Base-by-base conservation (phyloP, 2,797 vertebrate genomes). In the Choloepus didactylus region DNA sequence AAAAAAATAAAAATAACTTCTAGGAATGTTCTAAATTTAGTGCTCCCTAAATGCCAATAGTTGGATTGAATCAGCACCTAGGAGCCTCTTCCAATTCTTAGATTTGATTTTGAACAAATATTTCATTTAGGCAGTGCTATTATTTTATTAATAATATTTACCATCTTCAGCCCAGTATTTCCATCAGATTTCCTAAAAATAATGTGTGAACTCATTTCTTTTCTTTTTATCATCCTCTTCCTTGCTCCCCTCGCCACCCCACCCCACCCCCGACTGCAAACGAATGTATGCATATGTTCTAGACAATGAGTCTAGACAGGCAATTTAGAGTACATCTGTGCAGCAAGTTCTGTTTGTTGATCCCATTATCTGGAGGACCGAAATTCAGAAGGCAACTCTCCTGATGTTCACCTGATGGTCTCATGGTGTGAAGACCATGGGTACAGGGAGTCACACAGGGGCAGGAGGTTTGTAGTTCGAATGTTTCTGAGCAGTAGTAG, bases 71-170 rank as follows among this genome's bases (percentile, higher is more conserved):
- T n/a, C 87, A 5, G 12, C 86, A 6, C 76, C 86, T n/a, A 89
- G 76, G 73, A 79, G 18, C n/a, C 18, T 85, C 49, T 79, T 83
- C 60, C 14, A 91, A n/a, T 51, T 76, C 54, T 90, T 83, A 62
- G 31, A 23, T 86, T 75, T 21, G 9, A 46, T 44, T 94, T 91
- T 73, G 15, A 91, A n/a, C 73, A 89, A 46, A 89, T 64, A 80
- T 85, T 75, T 66, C 56, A 35, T 87, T 91, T 86, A 83, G 93
- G 85, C 3, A 72, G 5, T 62, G 29, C 15, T 79, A 19, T 9
- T 84, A 9, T 87, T 93, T 69, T 94, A 51, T 82, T 81, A 59
- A 95, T 56, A 44, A 27, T 49, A 21, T 79, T 94, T 93, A n/a
- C 8, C 16, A 69, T 73, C 79, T 85, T 81, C 25, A 96, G 14